These are phyloP conservation scores for Artibeus lituratus DNA, from an alignment of 2,797 vertebrate species.

Conservation along the genomic window DNA sequence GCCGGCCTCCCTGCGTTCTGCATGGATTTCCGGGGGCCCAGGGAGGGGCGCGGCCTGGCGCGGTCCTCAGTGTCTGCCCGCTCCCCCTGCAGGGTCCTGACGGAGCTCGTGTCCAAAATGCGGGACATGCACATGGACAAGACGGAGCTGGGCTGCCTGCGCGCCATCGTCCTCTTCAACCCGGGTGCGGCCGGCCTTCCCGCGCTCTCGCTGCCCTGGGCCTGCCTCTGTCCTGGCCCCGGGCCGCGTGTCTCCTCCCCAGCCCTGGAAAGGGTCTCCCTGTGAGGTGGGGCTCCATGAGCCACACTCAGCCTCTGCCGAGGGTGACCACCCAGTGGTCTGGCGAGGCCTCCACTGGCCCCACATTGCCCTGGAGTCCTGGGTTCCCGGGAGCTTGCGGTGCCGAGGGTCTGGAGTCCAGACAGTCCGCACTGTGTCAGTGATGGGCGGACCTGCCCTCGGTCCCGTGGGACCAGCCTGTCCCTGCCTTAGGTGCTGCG, in stretches of 20 bases:
- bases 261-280: not conserved
- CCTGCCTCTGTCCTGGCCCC: no score
- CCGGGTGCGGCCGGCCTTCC: constrained; percentile 83
- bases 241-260: accelerated
- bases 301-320: accelerated
- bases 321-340: no score
- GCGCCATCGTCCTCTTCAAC: constrained; percentile 97
- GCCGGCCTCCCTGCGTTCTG: not conserved
- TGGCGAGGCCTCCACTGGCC: accelerated
- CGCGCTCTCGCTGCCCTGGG: no score
- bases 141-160: constrained; percentile 96
- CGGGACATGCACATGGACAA: constrained; percentile 99
- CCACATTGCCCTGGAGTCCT: accelerated
- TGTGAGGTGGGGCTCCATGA: no score
- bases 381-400: accelerated
- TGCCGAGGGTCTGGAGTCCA: accelerated
- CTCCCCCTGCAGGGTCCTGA: constrained; percentile 89
- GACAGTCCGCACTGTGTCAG: accelerated
- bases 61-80: not conserved
- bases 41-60: accelerated
- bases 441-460: not conserved
- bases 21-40: accelerated
- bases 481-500: not conserved
- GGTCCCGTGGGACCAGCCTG: no score
- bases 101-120: constrained; percentile 98